phyloP scores from a whole-genome alignment of 2,888 invertebrate genomes.

The Psococerastis gibbosa region DNA sequence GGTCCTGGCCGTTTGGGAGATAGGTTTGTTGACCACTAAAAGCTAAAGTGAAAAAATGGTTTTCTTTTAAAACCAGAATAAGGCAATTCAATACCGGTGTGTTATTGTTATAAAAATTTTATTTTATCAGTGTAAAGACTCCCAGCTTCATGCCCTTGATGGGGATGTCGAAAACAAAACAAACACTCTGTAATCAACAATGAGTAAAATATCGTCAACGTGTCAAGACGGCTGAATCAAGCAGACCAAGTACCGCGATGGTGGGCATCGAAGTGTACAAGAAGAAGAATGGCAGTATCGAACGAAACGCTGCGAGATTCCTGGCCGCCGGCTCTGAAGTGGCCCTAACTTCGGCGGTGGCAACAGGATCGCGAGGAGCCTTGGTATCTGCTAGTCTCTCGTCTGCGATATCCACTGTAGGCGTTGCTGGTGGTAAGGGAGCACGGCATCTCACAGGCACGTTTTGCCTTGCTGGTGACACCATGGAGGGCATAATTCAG shows the following conservation, averaged over 20 bases:
- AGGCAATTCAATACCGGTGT: too few species aligned
- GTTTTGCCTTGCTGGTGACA: constrained; percentile 76
- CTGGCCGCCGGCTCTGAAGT: neutral
- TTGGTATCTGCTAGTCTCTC: constrained; percentile 60
- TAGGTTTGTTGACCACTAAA: too few species aligned
- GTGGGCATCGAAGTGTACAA: constrained; percentile 9
- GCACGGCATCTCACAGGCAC: constrained; percentile 71
- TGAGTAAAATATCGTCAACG: neutral
- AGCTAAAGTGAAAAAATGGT: too few species aligned
- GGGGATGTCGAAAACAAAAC: too few species aligned
- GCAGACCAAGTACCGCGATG: neutral
- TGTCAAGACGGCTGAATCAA: constrained; percentile 8
- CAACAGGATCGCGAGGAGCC: constrained; percentile 30
- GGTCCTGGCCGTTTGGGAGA: too few species aligned
- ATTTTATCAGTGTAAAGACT: too few species aligned
- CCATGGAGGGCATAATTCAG: constrained; percentile 86
- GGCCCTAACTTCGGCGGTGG: neutral
- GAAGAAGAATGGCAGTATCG: constrained; percentile 2
- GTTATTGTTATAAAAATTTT: too few species aligned
- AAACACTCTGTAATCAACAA: too few species aligned
- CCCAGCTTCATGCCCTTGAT: too few species aligned
- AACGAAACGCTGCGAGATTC: neutral
- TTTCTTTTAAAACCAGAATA: too few species aligned
- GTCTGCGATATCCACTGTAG: constrained; percentile 31
- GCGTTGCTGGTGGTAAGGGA: constrained; percentile 48